Conservation (phyloP, 2,113 vertebrate genomes). For the Anolis carolinensis region DNA sequence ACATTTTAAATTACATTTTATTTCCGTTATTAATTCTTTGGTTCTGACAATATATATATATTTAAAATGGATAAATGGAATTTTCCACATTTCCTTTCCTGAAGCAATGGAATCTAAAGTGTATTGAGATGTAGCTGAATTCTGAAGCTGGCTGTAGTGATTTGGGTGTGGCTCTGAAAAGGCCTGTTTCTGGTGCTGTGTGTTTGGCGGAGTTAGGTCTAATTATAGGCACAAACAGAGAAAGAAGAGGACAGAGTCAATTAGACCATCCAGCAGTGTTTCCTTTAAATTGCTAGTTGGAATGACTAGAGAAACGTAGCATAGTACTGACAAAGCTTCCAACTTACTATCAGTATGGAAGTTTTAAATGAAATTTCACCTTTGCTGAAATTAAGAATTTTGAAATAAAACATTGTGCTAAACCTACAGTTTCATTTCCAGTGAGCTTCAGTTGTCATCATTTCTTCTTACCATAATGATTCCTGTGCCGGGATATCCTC, state of each 20-base stretch:
- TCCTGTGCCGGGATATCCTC: neutral
- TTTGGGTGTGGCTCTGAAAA: slow-evolving; percentile 67
- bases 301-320: slow-evolving; percentile 51
- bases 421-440: slow-evolving; percentile 39
- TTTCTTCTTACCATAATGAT: neutral
- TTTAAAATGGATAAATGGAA: neutral
- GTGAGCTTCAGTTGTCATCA: neutral
- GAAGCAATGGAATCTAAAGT: slow-evolving; percentile 66
- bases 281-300: slow-evolving; percentile 75
- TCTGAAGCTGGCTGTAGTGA: slow-evolving; percentile 65
- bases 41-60: neutral
- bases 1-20: neutral
- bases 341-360: neutral
- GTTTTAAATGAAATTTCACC: slow-evolving; percentile 32
- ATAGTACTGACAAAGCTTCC: slow-evolving; percentile 34
- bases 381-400: slow-evolving; percentile 40
- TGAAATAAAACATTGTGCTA: slow-evolving; percentile 30
- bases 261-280: slow-evolving; percentile 70
- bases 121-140: slow-evolving; percentile 70
- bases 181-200: slow-evolving; percentile 66
- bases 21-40: neutral
- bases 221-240: slow-evolving; percentile 76
- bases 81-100: slow-evolving; percentile 29
- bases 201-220: slow-evolving; percentile 60
- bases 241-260: slow-evolving; percentile 73